phyloP scores from a whole-genome alignment of 1,140 invertebrate genomes.

The Drosophila tristis region DNA sequence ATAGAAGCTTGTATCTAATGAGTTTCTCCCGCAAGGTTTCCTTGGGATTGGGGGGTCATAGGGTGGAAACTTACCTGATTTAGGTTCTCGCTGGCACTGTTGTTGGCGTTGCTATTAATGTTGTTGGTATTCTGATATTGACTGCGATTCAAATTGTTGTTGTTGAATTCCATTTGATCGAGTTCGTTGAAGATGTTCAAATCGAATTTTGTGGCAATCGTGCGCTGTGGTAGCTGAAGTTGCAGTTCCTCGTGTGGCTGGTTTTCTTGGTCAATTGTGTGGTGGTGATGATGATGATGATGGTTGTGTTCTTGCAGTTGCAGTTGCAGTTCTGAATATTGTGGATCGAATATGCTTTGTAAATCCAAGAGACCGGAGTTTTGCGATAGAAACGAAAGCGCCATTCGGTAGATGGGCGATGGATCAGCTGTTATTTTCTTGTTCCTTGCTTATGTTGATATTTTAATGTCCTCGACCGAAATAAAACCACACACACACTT shows the following conservation, averaged over 20 bases:
- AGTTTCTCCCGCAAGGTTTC: too few species aligned
- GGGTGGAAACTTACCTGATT: constrained; percentile 60
- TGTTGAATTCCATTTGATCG: constrained; percentile 81
- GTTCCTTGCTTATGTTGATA: constrained; percentile 21
- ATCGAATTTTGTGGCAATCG: constrained; percentile 65
- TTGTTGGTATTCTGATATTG: constrained; percentile 68
- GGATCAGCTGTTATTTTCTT: constrained; percentile 20
- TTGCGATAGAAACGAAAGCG: constrained; percentile 81
- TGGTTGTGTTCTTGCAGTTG: constrained; percentile 40
- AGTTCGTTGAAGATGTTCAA: constrained; percentile 73
- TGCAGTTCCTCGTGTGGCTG: constrained; percentile 33
- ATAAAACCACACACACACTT: constrained; percentile 16
- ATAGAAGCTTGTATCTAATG: too few species aligned
- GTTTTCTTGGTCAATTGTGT: constrained; percentile 32
- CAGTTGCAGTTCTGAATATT: constrained; percentile 66
- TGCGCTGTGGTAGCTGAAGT: constrained; percentile 41
- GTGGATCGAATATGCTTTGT: constrained; percentile 82
- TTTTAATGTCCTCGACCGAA: neutral
- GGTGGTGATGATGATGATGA: constrained; percentile 42
- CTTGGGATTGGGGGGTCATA: too few species aligned
- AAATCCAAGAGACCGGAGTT: constrained; percentile 82
- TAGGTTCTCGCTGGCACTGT: constrained; percentile 53
- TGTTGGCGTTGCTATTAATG: constrained; percentile 45
- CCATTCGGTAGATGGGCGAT: constrained; percentile 74
- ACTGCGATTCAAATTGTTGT: constrained; percentile 61